Percentiles rank a stretch among this genome's conserved stretches.
phyloP scores from a whole-genome alignment of 2,113 vertebrate genomes.

The Sinocyclocheilus rhinocerous region DNA sequence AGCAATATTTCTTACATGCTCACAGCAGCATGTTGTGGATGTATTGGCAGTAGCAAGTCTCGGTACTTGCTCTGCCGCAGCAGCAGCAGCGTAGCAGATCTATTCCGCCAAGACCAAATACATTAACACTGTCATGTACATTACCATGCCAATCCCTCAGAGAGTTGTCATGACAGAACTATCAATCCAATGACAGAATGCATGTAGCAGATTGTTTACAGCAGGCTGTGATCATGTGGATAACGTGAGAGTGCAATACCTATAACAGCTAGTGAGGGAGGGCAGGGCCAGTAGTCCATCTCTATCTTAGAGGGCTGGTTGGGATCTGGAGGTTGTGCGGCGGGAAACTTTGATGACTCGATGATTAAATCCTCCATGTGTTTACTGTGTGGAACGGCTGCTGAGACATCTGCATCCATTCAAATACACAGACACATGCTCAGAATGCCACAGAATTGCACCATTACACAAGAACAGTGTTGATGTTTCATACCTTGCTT shows the following conservation, averaged over 20 bases:
- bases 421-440: background rate
- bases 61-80: too few species aligned
- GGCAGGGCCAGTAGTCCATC: conserved; percentile 97
- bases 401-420: background rate
- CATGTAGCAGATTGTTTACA: background rate
- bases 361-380: conserved; percentile 81
- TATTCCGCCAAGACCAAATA: too few species aligned
- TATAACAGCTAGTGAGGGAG: conserved; percentile 90
- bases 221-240: background rate
- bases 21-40: too few species aligned
- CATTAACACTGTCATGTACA: too few species aligned
- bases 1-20: too few species aligned
- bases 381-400: conserved; percentile 71
- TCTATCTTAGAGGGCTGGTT: conserved; percentile 95
- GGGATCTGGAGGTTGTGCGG: conserved; percentile 91
- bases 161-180: too few species aligned
- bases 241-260: conserved; percentile 72
- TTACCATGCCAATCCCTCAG: too few species aligned
- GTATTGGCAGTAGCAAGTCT: too few species aligned
- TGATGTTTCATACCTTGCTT: conserved; percentile 79
- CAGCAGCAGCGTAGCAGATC: too few species aligned
- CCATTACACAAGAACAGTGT: background rate
- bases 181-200: background rate
- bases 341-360: conserved; percentile 92
- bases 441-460: background rate